Evolutionary conservation across 2,888 invertebrate species (phyloP), one percentile per base, ranked within the genome.

Genomic region (Monoplex corrugatus): DNA sequence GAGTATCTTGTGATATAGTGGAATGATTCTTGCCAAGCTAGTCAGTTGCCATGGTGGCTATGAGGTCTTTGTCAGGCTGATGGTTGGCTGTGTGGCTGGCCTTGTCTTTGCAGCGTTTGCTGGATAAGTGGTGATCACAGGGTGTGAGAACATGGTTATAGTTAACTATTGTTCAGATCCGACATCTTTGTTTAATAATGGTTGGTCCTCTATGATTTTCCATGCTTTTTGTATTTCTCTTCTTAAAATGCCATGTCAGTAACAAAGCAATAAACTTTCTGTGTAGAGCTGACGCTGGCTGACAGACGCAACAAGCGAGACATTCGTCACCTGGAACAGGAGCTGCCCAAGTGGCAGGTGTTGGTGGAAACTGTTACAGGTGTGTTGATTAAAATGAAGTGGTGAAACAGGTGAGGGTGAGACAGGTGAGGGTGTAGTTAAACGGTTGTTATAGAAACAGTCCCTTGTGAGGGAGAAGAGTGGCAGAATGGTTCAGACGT

Each of bases 331-430:
- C 95, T 99, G 89, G 99, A 99, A 96, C 98, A 98, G 94, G 98
- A 99, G 94, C 96, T 99, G 88, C 97, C 98, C 0, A 97, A 98
- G 90, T 99, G 98, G 98, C 98, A 99, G 95, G 98, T 98, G 0
- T 96, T 99, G 91, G 98, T 99, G 35, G 99, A 99, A 96, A 98
- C 98, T 57, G 98, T 99, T 6, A 96, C 96, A 91, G 96, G 95
- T 95, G 82, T 89, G 92, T 68, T 44, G 45, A 45, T 1, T 10
- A 28, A 2, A 16, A 13, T 50, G 68, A 6, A n/a, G n/a, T n/a
- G 23, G 23, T 68, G 68, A 63, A 16, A 63, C 10, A 23, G 63
- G 63, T 63, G 8, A 23, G 23, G 63, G 3, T 3, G 23, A 63
- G 72, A 28, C 35, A 35, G 72, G 72, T 35, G 32, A 8, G 13